Evolutionary conservation across 2,113 vertebrate genomes (phyloP), one percentile per base, ranked within the genome.

Genomic region (Pollachius pollachius): DNA sequence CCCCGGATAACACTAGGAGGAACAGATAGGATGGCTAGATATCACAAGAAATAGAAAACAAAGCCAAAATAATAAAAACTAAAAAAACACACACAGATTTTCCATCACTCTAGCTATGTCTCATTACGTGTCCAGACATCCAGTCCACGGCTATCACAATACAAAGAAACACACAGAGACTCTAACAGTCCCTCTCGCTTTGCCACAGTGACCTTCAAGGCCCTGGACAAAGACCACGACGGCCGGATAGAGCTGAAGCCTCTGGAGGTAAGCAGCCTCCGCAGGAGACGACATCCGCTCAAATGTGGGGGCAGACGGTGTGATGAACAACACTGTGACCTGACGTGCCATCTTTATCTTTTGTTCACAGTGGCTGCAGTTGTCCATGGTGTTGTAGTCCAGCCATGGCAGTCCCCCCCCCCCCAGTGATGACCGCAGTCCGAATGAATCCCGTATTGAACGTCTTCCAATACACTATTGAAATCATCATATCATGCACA

Each of bases 151-250:
- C 56, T 37, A 23, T 13, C 8, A 8, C 16, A 61, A 61, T 3
- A 25, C 64, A 56, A n/a, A 21, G 3, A 15, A 15, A 4, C 8
- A 57, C 4, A 54, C 5, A 59, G 25, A 16, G 2, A 13, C 2
- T 8, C n/a, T 30, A 8, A 12, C 15, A 11, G 18, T n/a, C 58
- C 8, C 58, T 59, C 18, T n/a, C 18, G 11, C 11, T 70, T 78
- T 13, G 18, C 9, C 68, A 80, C 82, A 95, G 94, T 93, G 0
- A 90, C 91, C 65, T 96, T 96, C 87, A 92, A 94, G 56, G 66
- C 73, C 0, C 65, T 94, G 88, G 93, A 94, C 48, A 84, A 82
- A 6, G 86, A 93, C 80, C 85, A 56, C 82, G 89, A 0, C 94
- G 95, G 1, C 41, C 56, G 83, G 0, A 85, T 95, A 68, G 81